These are phyloP conservation scores for Orientallactaga bullata DNA, from an alignment of 2,113 vertebrate species.

Conservation along the genomic window DNA sequence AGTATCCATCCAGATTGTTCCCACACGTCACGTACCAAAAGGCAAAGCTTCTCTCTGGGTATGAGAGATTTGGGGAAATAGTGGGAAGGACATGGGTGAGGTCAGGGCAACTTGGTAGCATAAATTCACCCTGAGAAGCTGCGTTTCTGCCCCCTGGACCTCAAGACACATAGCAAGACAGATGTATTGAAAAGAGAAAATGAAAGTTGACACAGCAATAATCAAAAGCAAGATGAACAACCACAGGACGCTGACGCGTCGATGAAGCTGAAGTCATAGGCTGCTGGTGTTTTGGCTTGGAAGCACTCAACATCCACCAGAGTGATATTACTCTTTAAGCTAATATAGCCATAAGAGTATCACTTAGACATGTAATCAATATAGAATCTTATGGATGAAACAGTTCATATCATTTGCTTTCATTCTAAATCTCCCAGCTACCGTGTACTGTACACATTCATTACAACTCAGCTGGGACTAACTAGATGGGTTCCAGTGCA, in stretches of 20 bases:
- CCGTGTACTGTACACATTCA: fast-evolving
- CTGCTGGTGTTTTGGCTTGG: too few relatives aligned
- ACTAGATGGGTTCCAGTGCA: background rate
- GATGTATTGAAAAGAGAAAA: background rate
- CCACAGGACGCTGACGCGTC: fast-evolving
- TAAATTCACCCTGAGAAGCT: background rate
- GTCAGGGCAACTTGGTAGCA: too few relatives aligned
- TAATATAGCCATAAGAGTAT: background rate
- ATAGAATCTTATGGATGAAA: background rate
- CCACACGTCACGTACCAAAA: constrained; percentile 65
- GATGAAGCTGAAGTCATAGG: background rate
- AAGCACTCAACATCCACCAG: background rate
- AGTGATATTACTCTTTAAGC: background rate
- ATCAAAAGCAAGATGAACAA: background rate
- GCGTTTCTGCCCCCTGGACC: background rate
- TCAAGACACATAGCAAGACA: background rate
- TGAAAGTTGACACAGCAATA: background rate
- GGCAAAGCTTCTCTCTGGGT: constrained; percentile 44
- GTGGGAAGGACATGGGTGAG: background rate
- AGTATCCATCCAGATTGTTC: constrained; percentile 76
- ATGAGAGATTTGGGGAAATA: background rate
- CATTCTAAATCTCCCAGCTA: background rate
- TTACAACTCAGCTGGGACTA: background rate
- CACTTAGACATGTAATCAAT: background rate
- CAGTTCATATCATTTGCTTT: background rate